Conservation (phyloP, 2,888 invertebrate genomes). For the Rotaria sp. region DNA sequence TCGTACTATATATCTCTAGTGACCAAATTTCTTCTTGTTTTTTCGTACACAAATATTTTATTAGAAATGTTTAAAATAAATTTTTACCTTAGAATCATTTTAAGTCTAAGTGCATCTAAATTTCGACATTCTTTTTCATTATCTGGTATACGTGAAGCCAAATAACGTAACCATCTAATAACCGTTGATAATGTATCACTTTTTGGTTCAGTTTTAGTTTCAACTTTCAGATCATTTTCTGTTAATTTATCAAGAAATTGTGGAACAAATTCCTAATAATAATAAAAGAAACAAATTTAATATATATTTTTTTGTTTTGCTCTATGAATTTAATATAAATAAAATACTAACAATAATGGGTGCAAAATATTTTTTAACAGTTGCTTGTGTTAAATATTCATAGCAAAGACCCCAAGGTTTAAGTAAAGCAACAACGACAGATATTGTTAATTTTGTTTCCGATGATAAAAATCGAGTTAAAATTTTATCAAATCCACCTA, state of each 20-base stretch:
- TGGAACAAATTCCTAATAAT: constrained; percentile 50
- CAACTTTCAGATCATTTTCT: constrained; percentile 87
- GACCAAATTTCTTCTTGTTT: too few species aligned
- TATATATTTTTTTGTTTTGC: too few species aligned
- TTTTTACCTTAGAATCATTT: constrained; percentile 71
- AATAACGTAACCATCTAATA: constrained; percentile 80
- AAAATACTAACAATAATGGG: constrained; percentile 39
- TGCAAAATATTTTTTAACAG: constrained; percentile 76
- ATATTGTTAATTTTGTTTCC: constrained; percentile 64
- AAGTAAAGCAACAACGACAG: constrained; percentile 71
- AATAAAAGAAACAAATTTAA: too few species aligned
- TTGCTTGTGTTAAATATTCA: constrained; percentile 78
- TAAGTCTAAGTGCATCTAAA: constrained; percentile 84
- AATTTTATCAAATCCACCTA: constrained; percentile 75
- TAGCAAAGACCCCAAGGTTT: constrained; percentile 81
- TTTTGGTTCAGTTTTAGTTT: constrained; percentile 83
- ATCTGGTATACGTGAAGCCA: constrained; percentile 70
- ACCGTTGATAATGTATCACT: constrained; percentile 90
- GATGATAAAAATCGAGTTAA: constrained; percentile 49
- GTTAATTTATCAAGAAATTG: constrained; percentile 80
- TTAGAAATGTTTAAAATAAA: too few species aligned
- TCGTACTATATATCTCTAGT: too few species aligned
- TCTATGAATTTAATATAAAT: neutral
- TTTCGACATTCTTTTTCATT: constrained; percentile 70
- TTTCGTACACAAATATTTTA: too few species aligned